Evolutionary conservation across 2,113 vertebrate genomes (phyloP), one percentile per base, ranked within the genome.

Genomic region (Myodes glareolus): DNA sequence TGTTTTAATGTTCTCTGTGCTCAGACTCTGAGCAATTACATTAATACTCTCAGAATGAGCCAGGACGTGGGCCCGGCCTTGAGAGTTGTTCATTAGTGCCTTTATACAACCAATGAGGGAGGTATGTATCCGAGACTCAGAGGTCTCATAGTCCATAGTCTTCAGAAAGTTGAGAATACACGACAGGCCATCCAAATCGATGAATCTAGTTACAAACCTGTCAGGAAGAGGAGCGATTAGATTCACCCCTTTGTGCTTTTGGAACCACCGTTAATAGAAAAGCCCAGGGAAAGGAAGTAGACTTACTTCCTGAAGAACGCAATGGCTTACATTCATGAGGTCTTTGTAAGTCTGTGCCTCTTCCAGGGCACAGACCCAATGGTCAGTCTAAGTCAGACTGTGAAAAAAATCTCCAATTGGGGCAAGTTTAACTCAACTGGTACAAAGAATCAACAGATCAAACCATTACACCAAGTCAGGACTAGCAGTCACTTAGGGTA

Each of bases 101-200:
- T 99, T 99, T 98, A 99, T 99, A 98, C 99, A 99, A 58, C 99
- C 99, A 52, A 99, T 99, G 94, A 99, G 99, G 11, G 99, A 99
- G 96, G 99, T 99, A 99, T 99, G 99, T 99, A 99, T 99, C 97
- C 99, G 99, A 21, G 99, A 99, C 98, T 99, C 99, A 0, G 99
- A 99, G 7, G 99, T 99, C 98, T 99, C 99, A 8, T 99, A 99
- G 99, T 99, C 99, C 99, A 99, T 99, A 97, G 98, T 99, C 99
- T 99, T 99, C 96, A 99, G 98, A 94, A 99, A 99, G 98, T 99
- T 99, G 87, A 99, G 99, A 97, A 99, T 99, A 96, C 99, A 99
- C 0, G 99, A 99, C 87, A 99, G 98, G 96, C 99, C 99, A 29
- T 99, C 99, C 99, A 99, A 98, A 98, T 99, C 99, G 0, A 99